phyloP scores from a whole-genome alignment of 2,113 vertebrate genomes.

The Forbesichthys papilliferus region DNA sequence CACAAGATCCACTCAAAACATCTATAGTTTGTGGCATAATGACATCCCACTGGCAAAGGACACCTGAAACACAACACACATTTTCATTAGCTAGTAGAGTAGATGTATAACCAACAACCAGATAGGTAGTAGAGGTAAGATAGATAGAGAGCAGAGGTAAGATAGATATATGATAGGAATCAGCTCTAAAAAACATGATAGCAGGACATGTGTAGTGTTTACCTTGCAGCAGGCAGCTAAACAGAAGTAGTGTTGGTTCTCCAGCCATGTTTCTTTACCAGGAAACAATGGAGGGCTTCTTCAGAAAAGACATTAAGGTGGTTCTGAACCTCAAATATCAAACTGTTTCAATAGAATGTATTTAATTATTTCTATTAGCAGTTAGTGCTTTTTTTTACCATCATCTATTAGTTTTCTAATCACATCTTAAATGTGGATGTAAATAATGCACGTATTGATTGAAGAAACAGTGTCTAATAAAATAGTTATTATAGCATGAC shows the following conservation, averaged over 20 bases:
- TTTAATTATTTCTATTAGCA: too few species aligned
- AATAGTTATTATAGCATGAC: too few species aligned
- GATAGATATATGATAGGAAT: not conserved
- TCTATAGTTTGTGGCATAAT: not conserved
- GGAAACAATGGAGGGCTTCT: not conserved
- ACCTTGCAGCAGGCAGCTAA: slow-evolving; percentile 30
- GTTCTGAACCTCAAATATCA: too few species aligned
- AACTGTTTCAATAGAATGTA: too few species aligned
- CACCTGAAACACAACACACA: slow-evolving; percentile 36
- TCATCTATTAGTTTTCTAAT: too few species aligned
- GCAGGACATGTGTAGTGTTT: not conserved
- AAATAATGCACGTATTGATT: too few species aligned
- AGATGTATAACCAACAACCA: not conserved
- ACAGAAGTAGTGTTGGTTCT: slow-evolving; percentile 11
- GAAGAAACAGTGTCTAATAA: too few species aligned
- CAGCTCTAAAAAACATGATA: not conserved
- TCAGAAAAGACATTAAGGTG: not conserved
- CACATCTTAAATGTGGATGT: too few species aligned
- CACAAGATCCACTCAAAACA: slow-evolving; percentile 36
- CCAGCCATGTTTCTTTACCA: slow-evolving; percentile 8
- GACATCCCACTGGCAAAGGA: slow-evolving; percentile 4
- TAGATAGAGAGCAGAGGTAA: too few species aligned
- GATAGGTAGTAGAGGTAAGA: too few species aligned
- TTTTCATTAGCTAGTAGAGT: not conserved
- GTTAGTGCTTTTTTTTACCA: too few species aligned